Evolutionary conservation across 2,113 vertebrate genomes (phyloP), one percentile per base, ranked within the genome.

Genomic region (Anoura caudifer): DNA sequence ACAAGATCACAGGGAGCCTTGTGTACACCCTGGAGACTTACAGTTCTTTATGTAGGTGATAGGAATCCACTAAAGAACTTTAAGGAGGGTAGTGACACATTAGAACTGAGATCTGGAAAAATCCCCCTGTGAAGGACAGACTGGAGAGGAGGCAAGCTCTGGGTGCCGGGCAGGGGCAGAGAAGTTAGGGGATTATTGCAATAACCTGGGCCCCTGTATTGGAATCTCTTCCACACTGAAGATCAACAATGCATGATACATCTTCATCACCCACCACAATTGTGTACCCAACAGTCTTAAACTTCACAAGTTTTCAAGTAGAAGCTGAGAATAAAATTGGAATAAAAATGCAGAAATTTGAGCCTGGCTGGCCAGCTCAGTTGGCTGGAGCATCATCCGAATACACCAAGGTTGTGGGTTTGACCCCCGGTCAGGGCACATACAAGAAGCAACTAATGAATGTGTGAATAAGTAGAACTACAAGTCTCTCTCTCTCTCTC

Each of bases 151-250:
- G 9, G 16, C n/a, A 0, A 13, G 43, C 69, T 67, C 38, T 24
- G 11, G 13, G 9, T 36, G 5, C 16, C 5, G 45, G 5, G 4
- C 22, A 2, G 7, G 56, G 20, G 56, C 8, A 45, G n/a, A 26
- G 26, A 8, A 38, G 16, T 17, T 10, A 50, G 19, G n/a, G 59
- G 43, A 31, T 5, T 12, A 3, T 0, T 28, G n/a, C 61, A 41
- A 2, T 2, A 24, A 14, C 16, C 45, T 26, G 15, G 38, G 76
- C 17, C 43, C 56, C 24, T 3, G 1, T 2, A 0, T 4, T 22
- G 33, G 24, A n/a, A 36, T 70, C n/a, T n/a, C 47, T n/a, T 33
- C n/a, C 22, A 2, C 5, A 1, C 0, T 36, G 56, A 38, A 47
- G 24, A 70, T 54, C 24, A n/a, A 20, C 31, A 22, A 28, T 2